Evolutionary conservation across 2,888 invertebrate species (phyloP).

Genomic region (Acanthosepion esculentum): DNA sequence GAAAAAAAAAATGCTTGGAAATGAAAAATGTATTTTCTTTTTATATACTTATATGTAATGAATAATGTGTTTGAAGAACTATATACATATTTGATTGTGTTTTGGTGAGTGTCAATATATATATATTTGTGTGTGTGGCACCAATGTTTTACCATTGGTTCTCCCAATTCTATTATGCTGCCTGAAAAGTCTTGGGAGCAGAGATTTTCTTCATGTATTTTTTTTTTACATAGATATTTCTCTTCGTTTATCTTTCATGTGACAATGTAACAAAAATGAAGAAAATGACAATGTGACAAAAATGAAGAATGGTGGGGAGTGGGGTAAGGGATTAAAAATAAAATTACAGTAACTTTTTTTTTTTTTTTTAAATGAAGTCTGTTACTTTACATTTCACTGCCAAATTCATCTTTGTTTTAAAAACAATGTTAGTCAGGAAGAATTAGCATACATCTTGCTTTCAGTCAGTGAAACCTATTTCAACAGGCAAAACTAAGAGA

Average conservation of each 20-base stretch:
- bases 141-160: background rate
- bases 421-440: background rate
- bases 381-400: background rate
- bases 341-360: background rate
- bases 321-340: background rate
- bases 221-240: background rate
- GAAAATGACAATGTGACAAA: background rate
- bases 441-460: background rate
- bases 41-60: background rate
- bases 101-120: background rate
- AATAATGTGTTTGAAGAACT: background rate
- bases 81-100: background rate
- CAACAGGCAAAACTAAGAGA: background rate
- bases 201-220: conserved; percentile 4
- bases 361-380: background rate
- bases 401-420: background rate
- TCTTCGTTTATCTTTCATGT: background rate
- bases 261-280: background rate
- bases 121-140: background rate
- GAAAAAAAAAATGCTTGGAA: background rate
- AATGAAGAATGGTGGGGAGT: background rate
- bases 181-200: conserved; percentile 33
- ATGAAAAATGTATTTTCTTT: background rate
- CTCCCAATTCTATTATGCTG: conserved; percentile 33
- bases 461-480: background rate